Evolutionary conservation across 2,113 vertebrate genomes (phyloP), one percentile per base, ranked within the genome.

Genomic region (Phrynosoma blainvillii): DNA sequence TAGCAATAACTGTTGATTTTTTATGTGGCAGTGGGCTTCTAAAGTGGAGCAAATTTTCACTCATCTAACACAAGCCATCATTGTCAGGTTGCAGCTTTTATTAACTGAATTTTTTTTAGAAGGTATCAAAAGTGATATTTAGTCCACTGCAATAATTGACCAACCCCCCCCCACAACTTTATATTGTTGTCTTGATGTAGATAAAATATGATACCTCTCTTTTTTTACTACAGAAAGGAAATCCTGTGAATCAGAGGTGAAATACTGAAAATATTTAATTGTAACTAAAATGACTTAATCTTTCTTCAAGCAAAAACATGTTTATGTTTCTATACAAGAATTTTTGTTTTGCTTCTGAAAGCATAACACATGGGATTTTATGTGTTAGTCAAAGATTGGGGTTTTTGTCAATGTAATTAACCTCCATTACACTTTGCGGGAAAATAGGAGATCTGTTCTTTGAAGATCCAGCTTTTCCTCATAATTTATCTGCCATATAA

Each of bases 401-500:
- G 42, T 10, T 88, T 71, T 1, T 27, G 82, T 82, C 74, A 75
- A 88, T 86, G 5, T 40, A 30, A 0, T 14, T 6, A 0, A 1
- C 70, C 59, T 77, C 32, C 68, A 73, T 85, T 88, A 56, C 88
- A 10, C 40, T 81, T 77, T 89, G 36, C 85, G 88, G 59, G 76
- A 91, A 80, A 14, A 59, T 87, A 73, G 32, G 20, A 5, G 18
- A 42, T 90, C 10, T 66, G 92, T 89, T 83, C 7, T 5, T 14
- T 76, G 47, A 92, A 78, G 71, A 85, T 75, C 82, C 88, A 54
- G 83, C 52, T 88, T 81, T 88, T 88, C 83, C 84, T 84, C 7
- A 0, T 81, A 1, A 76, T 92, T 2, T 76, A 47, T 87, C 80
- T 92, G 52, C 87, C 80, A 70, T 10, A 21, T 40, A 82, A 89